Evolutionary conservation across 2,888 invertebrate species (phyloP).

Genomic region (Allygus modestus): DNA sequence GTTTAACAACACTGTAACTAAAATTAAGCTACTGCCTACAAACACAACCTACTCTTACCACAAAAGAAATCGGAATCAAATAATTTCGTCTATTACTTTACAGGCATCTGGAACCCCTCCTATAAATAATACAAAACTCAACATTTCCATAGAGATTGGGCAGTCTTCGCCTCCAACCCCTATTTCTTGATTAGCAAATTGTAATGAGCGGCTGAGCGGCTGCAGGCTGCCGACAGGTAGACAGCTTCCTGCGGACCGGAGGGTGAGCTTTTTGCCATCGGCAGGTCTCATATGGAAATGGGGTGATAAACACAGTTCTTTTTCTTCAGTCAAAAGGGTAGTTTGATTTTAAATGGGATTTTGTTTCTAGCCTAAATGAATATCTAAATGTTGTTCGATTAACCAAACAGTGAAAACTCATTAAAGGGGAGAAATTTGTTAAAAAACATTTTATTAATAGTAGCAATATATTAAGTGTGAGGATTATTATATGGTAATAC

Average conservation of each 20-base stretch:
- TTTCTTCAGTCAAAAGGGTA: neutral
- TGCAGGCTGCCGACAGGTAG: neutral
- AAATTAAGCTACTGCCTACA: too few species aligned
- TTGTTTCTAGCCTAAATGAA: neutral
- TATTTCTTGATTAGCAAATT: conserved; percentile 38
- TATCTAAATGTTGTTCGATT: neutral
- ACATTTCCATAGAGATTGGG: conserved; percentile 48
- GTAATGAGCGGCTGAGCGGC: conserved; percentile 5
- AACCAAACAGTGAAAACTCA: too few species aligned
- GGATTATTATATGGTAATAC: too few species aligned
- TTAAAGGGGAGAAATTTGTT: too few species aligned
- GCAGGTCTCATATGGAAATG: neutral
- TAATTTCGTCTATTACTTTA: neutral
- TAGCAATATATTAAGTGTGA: too few species aligned
- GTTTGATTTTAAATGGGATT: neutral
- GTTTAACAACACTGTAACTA: too few species aligned
- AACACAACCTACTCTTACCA: too few species aligned
- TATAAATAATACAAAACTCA: conserved; percentile 23
- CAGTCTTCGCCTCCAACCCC: neutral
- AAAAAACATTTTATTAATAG: too few species aligned
- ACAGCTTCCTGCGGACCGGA: neutral
- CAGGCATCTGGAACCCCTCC: neutral
- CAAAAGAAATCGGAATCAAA: too few species aligned
- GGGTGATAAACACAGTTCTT: neutral
- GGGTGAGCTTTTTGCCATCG: conserved; percentile 23